Evolutionary conservation across 2,888 invertebrate species (phyloP), one percentile per base, ranked within the genome.

Genomic region (Rhimphoctona megacephalus): DNA sequence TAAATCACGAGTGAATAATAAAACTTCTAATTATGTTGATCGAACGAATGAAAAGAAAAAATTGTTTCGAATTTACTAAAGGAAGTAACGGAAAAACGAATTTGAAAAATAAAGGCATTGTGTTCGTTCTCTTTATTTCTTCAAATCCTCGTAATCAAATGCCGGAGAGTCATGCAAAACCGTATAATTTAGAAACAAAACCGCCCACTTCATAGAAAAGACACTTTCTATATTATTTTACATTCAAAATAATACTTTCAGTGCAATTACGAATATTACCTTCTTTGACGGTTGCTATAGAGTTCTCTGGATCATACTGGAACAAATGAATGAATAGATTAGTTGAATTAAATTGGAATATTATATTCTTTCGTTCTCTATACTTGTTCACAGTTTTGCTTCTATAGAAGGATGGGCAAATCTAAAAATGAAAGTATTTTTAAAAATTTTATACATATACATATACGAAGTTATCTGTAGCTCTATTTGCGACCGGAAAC

Each of bases 241-340:
- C 49, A 30, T 11, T 69, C 49, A n/a, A 14, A 25, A 70, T 25
- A 54, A 66, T 52, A 76, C 25, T 80, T 80, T 80, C 33, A 54
- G 74, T 11, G 57, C 22, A 73, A 77, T 43, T 49, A 73, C 73
- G 52, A 82, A 70, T 78, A 95, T 95, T 94, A 97, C 98, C 98
- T 96, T 98, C 98, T 96, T 98, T 98, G 95, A 97, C 97, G 94
- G 97, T 97, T 92, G 98, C 97, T 95, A 97, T 96, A 89, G 97
- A 96, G 93, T 97, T 97, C 74, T 96, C 97, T 85, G 97, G 96
- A 94, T 97, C 97, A 88, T 96, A 96, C 96, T 97, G 95, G 73
- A 95, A 95, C 89, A 92, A 90, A 89, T 91, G 90, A 91, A 89
- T 88, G 19, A 36, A 46, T 14, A 64, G 39, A 30, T 80, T 5